These are phyloP conservation scores for Clinocottus analis DNA, from an alignment of 2,113 vertebrate genomes.

Conservation along the genomic window DNA sequence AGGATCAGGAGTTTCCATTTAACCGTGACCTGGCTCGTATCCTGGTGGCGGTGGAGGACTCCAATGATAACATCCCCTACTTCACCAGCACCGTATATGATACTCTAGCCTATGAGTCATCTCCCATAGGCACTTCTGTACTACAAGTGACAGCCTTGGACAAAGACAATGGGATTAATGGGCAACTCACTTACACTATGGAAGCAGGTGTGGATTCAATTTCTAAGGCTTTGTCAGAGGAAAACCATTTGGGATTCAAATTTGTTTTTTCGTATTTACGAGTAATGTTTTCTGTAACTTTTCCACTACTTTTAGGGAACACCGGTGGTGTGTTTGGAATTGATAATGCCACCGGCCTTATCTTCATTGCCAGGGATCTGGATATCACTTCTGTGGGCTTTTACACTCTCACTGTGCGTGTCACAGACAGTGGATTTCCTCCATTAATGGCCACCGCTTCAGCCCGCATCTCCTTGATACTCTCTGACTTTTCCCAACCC, in stretches of 20 bases:
- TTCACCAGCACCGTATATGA: conserved; percentile 93
- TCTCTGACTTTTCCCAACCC: conserved; percentile 93
- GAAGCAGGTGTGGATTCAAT: conserved; percentile 88
- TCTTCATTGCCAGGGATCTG: conserved; percentile 89
- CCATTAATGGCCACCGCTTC: conserved; percentile 90
- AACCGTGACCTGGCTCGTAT: conserved; percentile 94
- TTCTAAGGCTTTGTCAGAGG: conserved; percentile 7
- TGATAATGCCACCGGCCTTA: conserved; percentile 91
- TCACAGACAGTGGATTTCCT: conserved; percentile 90
- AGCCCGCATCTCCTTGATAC: conserved; percentile 89
- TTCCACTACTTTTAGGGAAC: conserved; percentile 85
- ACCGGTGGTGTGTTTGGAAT: conserved; percentile 91
- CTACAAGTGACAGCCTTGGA: conserved; percentile 94
- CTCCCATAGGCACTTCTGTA: conserved; percentile 88
- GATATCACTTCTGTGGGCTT: conserved; percentile 89
- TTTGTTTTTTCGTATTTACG: neutral
- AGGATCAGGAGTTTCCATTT: conserved; percentile 98
- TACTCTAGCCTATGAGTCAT: conserved; percentile 90
- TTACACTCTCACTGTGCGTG: conserved; percentile 92
- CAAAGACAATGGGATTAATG: conserved; percentile 95
- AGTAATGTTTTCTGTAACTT: conserved; percentile 40
- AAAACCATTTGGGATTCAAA: conserved; percentile 3
- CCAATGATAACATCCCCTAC: conserved; percentile 94
- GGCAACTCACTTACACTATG: conserved; percentile 90
- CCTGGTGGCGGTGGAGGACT: conserved; percentile 93